Base-by-base conservation (phyloP, 2,888 invertebrate genomes). In the Orthosia gracilis region DNA sequence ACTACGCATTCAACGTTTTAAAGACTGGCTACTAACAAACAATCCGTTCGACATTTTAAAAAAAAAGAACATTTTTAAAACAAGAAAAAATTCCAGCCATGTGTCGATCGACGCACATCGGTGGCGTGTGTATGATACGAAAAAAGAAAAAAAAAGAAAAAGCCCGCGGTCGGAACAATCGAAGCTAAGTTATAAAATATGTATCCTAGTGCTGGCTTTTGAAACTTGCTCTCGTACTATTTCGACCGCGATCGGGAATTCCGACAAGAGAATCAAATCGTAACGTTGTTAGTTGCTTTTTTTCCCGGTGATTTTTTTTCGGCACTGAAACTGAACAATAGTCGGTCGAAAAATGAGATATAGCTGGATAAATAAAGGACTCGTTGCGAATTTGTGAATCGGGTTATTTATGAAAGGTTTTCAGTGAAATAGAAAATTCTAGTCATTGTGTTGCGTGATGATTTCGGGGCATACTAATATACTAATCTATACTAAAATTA, bases 151-250 rank as follows among this genome's bases (percentile, higher is more conserved):
- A 72, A 89, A 93, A 92, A 90, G 61, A 73, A 77, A 78, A 80
- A 92, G 92, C 93, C 93, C 94, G 87, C 93, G 88, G 75, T 91
- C 93, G 94, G 96, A 95, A 96, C 96, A 96, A 96, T 96, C 96
- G 96, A 96, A 96, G 94, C 93, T 93, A 93, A 94, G 94, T 95
- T 96, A 96, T 96, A 95, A 96, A 96, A 96, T 96, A 96, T 96
- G 95, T 93, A 96, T 94, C 89, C 92, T 89, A 90, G 86, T 85
- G 90, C 93, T 91, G 93, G 95, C 95, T 95, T 96, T 96, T 94
- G 91, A 93, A 94, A 94, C 93, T 93, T 94, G 92, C 91, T 87
- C 93, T 90, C 91, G 93, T 92, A 92, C 93, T 94, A 92, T 94
- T 94, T 93, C 93, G 93, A 96, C 95, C 96, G 91, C 96, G 94